Evolutionary conservation across 2,888 invertebrate genomes (phyloP).

Genomic region (Nephrotoma guestfalica): DNA sequence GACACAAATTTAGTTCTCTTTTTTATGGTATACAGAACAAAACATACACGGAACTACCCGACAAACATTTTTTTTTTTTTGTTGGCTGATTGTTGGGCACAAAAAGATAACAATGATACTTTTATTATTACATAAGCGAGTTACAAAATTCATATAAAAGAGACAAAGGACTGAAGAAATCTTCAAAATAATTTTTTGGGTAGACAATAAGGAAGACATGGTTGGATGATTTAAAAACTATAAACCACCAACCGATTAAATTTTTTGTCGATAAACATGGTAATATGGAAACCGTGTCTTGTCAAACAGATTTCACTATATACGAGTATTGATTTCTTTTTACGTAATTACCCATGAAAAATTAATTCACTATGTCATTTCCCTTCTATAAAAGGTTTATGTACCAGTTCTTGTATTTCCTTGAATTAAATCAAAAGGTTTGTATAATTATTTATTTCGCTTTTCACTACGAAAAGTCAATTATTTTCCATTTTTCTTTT

Average conservation of each 20-base stretch:
- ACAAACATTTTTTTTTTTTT: background rate
- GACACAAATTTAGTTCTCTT: background rate
- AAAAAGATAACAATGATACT: background rate
- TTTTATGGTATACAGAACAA: background rate
- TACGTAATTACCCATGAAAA: background rate
- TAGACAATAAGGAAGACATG: background rate
- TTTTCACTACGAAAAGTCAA: background rate
- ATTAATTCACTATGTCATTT: background rate
- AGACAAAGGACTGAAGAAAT: background rate
- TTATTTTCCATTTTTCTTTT: background rate
- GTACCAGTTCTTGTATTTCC: background rate
- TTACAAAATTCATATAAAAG: background rate
- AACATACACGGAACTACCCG: background rate
- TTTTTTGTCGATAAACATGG: background rate
- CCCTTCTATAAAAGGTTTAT: background rate
- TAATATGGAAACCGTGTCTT: background rate
- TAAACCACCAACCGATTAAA: background rate
- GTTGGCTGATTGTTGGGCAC: background rate
- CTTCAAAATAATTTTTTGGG: background rate
- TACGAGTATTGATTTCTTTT: background rate
- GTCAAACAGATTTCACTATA: background rate
- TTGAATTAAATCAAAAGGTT: background rate
- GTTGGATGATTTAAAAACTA: background rate
- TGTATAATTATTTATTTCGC: background rate
- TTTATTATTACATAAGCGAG: background rate